Conservation (phyloP, 2,888 invertebrate genomes). For the Hesperia comma region DNA sequence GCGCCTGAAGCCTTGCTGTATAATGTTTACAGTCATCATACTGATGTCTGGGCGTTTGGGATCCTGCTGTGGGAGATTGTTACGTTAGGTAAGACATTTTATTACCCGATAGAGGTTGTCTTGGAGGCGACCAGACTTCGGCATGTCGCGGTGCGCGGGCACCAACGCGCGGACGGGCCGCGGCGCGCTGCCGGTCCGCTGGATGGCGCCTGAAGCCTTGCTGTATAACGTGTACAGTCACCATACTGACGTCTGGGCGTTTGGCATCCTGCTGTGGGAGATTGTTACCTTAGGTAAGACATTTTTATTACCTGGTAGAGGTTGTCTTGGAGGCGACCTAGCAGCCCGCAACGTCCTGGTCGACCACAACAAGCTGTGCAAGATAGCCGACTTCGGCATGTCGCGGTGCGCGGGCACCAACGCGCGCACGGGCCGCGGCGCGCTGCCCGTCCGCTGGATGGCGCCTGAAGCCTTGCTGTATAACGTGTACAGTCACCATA, state of each 20-base stretch:
- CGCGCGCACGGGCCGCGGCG: constrained; percentile 79
- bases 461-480: constrained; percentile 92
- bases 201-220: constrained; percentile 95
- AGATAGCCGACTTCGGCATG: constrained; percentile 95
- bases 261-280: constrained; percentile 94
- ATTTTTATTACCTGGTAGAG: too few species aligned
- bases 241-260: constrained; percentile 94
- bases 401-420: constrained; percentile 85
- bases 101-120: too few species aligned
- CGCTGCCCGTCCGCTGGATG: constrained; percentile 92
- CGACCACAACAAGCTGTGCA: constrained; percentile 93
- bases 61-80: constrained; percentile 95
- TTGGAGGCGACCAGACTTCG: too few species aligned
- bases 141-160: constrained; percentile 89
- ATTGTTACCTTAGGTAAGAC: constrained; percentile 82
- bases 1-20: constrained; percentile 92
- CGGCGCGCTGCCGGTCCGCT: constrained; percentile 88
- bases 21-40: constrained; percentile 91
- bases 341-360: constrained; percentile 93
- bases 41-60: constrained; percentile 95
- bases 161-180: constrained; percentile 72
- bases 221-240: constrained; percentile 91
- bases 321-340: constrained; percentile 56
- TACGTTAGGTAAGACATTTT: constrained; percentile 90
- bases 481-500: constrained; percentile 91